Conservation (phyloP, 2,797 vertebrate species). For the Fratercula arctica region DNA sequence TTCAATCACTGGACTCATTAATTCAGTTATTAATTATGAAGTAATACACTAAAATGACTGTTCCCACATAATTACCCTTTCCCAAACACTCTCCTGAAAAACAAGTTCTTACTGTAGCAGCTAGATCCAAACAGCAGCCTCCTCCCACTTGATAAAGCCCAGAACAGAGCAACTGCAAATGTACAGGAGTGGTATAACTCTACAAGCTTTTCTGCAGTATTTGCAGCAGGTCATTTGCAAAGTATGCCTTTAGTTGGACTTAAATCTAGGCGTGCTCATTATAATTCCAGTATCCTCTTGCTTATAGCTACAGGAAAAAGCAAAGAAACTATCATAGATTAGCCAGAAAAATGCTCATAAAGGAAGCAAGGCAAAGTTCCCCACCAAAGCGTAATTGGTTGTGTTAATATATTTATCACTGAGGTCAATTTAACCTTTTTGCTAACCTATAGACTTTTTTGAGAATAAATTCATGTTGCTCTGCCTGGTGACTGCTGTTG, state of each 20-base stretch:
- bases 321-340: neutral
- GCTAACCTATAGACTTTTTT: neutral
- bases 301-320: neutral
- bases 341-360: neutral
- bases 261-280: neutral
- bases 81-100: neutral
- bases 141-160: neutral
- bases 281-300: neutral
- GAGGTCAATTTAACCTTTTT: neutral
- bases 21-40: slow-evolving; percentile 4
- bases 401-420: neutral
- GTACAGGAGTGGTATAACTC: neutral
- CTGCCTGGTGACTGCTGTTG: neutral
- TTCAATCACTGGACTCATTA: neutral
- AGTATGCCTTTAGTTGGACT: neutral
- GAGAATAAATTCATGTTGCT: neutral
- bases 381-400: too few species aligned
- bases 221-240: neutral
- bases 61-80: slow-evolving; percentile 17
- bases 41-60: neutral
- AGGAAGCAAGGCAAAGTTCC: neutral
- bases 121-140: neutral
- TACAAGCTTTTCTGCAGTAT: neutral
- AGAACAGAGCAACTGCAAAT: neutral
- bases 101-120: neutral